These are phyloP conservation scores for Corythaixoides concolor DNA, from an alignment of 2,113 vertebrate species.

Conservation along the genomic window DNA sequence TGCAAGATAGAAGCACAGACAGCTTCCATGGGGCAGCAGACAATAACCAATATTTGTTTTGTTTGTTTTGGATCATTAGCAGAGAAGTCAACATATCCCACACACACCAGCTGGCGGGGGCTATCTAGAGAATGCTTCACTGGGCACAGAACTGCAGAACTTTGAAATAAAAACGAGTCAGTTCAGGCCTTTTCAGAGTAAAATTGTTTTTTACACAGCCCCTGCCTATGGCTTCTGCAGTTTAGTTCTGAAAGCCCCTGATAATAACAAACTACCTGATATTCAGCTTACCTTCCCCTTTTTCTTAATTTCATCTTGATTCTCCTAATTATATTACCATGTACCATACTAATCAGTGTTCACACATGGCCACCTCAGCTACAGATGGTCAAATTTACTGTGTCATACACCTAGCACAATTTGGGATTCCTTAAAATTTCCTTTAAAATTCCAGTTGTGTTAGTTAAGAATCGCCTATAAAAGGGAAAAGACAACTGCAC, in stretches of 20 bases:
- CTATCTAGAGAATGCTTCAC: neutral
- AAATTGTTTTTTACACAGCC: neutral
- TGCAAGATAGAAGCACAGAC: neutral
- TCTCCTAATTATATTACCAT: neutral
- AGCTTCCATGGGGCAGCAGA: neutral
- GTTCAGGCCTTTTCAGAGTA: neutral
- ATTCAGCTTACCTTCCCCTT: neutral
- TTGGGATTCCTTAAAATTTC: neutral
- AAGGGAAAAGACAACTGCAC: neutral
- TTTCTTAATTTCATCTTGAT: neutral
- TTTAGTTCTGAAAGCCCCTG: neutral
- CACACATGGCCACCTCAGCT: neutral
- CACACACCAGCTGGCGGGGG: neutral
- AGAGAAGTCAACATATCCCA: neutral
- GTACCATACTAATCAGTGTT: constrained; percentile 4
- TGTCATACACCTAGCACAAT: neutral
- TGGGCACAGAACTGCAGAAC: neutral
- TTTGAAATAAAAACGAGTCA: neutral
- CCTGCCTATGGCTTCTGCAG: neutral
- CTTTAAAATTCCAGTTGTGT: neutral
- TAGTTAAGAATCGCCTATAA: neutral
- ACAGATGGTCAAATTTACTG: neutral
- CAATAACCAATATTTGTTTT: neutral
- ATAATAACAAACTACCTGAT: neutral
- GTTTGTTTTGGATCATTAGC: constrained; percentile 15